These are phyloP conservation scores for Zaprionus africanus DNA, from an alignment of 1,140 invertebrate genomes.

Conservation along the genomic window DNA sequence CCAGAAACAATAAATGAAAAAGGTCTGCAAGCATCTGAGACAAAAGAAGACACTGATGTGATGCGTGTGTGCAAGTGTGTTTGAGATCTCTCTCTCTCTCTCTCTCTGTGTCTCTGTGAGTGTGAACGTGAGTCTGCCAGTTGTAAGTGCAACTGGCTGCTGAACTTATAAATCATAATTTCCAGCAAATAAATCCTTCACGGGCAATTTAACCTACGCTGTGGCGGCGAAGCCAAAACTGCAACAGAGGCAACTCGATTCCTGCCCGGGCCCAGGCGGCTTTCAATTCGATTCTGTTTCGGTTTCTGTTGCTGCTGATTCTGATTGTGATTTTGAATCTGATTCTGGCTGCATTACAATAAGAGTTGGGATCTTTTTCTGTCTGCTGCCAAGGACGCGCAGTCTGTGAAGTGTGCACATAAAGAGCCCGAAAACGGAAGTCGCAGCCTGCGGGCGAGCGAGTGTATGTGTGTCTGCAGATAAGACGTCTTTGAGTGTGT, in stretches of 20 bases:
- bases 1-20: constrained; percentile 64
- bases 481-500: constrained; percentile 3
- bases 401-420: constrained; percentile 16
- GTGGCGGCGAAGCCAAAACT: constrained; percentile 55
- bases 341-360: constrained; percentile 42
- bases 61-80: constrained; percentile 18
- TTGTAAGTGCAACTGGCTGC: constrained; percentile 60
- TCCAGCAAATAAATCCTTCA: constrained; percentile 80
- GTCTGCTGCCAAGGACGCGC: constrained; percentile 46
- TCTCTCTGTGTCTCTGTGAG: constrained; percentile 1
- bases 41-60: constrained; percentile 43
- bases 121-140: constrained; percentile 33
- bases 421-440: constrained; percentile 41
- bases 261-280: constrained; percentile 19
- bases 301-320: constrained; percentile 19
- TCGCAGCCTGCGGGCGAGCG: constrained; percentile 7
- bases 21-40: constrained; percentile 26
- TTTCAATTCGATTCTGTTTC: constrained; percentile 38
- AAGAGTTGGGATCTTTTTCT: constrained; percentile 26
- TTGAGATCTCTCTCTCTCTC: neutral
- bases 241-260: constrained; percentile 59
- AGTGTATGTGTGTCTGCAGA: constrained; percentile 5
- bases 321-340: constrained; percentile 14
- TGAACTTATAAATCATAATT: constrained; percentile 80
- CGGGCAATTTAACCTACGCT: constrained; percentile 73